These are phyloP conservation scores for Synanthedon tipuliformis DNA, from an alignment of 2,888 invertebrate genomes.

Conservation along the genomic window DNA sequence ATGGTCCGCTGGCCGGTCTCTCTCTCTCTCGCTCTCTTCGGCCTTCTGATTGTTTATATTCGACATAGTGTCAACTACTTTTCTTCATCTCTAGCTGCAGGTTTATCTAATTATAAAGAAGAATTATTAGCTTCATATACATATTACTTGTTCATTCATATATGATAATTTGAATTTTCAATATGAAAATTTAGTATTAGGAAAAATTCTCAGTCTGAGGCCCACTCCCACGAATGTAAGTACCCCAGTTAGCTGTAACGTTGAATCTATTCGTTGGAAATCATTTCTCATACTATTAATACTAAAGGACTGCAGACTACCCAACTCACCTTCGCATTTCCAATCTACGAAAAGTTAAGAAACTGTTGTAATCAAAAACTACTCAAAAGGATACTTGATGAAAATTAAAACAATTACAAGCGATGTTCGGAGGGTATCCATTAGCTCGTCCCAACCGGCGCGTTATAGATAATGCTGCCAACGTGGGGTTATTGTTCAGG, in stretches of 20 bases:
- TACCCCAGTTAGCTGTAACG: neutral
- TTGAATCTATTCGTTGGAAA: constrained; percentile 1
- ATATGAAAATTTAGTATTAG: too few relatives aligned
- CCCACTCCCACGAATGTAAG: neutral
- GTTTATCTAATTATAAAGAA: too few relatives aligned
- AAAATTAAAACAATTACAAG: constrained; percentile 53
- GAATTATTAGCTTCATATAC: too few relatives aligned
- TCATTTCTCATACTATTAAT: neutral
- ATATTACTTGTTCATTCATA: too few relatives aligned
- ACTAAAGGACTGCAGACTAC: neutral
- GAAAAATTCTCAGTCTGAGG: too few relatives aligned
- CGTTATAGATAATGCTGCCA: constrained; percentile 42
- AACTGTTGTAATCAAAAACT: constrained; percentile 28
- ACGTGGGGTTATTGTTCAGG: constrained; percentile 46
- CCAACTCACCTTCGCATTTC: neutral
- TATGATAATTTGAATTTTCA: too few relatives aligned
- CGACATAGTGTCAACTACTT: too few relatives aligned
- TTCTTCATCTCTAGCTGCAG: too few relatives aligned
- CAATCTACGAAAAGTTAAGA: constrained; percentile 19
- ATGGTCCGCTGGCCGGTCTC: too few relatives aligned
- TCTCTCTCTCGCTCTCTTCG: too few relatives aligned
- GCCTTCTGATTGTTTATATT: too few relatives aligned
- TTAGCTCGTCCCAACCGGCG: constrained; percentile 31
- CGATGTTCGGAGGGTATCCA: constrained; percentile 42
- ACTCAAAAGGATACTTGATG: constrained; percentile 37